A percentile compares a stretch with the other conserved stretches of the same genome.
These are phyloP conservation scores for Sycophaga agraensis DNA, from an alignment of 1,140 invertebrate species.

Conservation along the genomic window DNA sequence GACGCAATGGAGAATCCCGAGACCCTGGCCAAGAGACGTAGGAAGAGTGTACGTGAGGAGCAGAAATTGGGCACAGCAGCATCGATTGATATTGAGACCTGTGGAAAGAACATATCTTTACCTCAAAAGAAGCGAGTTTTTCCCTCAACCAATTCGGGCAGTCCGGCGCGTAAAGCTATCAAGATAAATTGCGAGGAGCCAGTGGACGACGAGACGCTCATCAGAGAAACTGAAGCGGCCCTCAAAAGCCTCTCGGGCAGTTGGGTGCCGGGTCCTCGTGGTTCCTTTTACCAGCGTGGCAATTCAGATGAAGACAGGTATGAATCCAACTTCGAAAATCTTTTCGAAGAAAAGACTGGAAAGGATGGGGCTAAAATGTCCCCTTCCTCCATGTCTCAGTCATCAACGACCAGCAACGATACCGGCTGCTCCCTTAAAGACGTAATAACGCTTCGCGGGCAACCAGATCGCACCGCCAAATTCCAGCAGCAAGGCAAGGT, in stretches of 20 bases:
- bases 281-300: constrained; percentile 65
- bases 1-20: constrained; percentile 17
- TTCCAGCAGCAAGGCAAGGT: constrained; percentile 36
- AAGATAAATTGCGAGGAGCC: constrained; percentile 55
- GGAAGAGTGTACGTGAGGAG: constrained; percentile 56
- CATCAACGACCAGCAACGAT: constrained; percentile 64
- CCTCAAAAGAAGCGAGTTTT: constrained; percentile 67
- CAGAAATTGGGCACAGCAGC: constrained; percentile 56
- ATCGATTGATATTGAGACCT: constrained; percentile 24
- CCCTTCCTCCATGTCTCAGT: constrained; percentile 63
- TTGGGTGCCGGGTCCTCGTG: constrained; percentile 68
- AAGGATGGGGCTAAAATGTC: constrained; percentile 66
- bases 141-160: constrained; percentile 49
- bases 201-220: constrained; percentile 75
- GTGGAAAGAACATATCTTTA: constrained; percentile 49
- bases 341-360: constrained; percentile 84
- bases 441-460: constrained; percentile 66
- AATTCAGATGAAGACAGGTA: constrained; percentile 71
- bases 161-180: constrained; percentile 57
- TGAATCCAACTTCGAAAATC: constrained; percentile 76
- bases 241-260: constrained; percentile 79
- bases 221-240: constrained; percentile 83
- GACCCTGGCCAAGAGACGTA: constrained; percentile 49
- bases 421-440: constrained; percentile 64
- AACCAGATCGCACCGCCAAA: constrained; percentile 51